Base-by-base conservation (phyloP, 2,888 invertebrate species). In the Eustalomyia histrio region DNA sequence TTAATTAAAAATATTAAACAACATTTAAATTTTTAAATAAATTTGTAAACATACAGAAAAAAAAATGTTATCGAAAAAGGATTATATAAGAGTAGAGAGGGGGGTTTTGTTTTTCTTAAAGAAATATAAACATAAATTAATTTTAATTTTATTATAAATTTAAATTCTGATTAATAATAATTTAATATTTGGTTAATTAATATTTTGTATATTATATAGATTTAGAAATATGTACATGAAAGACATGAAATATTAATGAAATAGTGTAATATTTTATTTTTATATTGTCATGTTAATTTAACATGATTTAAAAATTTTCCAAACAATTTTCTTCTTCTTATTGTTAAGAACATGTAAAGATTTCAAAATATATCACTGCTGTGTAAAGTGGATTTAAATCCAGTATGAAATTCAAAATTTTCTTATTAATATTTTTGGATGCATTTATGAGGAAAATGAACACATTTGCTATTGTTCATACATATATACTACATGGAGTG, bases 231-330 rank as follows among this genome's bases (percentile, higher is more conserved):
- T 75, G 65, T 82, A 75, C 71, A 79, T 68, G 71, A 74, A 69
- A 60, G 69, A 17, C 10, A 76, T 64, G 76, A 33, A 69, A 24
- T 57, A 14, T 16, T 58, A 39, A 33, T 61, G n/a, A 61, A 53
- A 60, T 9, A 21, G 16, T 61, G 14, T 24, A n/a, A n/a, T n/a
- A 24, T 39, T 43, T 68, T 61, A 6, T 16, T 47, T n/a, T 29
- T 21, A 73, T 64, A 61, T 67, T 64, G 33, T 76, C 61, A 76
- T 55, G 68, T 53, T 80, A 83, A 80, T 80, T 80, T 76, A 80
- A 80, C 80, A 80, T 76, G 69, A 69, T 65, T 68, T 6, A 68
- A 35, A 50, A 63, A 68, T 52, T 43, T 55, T 55, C 57, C 18
- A 61, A 53, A 33, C 17, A 9, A 29, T 57, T 65, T 16, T 35